These are phyloP conservation scores for Athrips mouffetella DNA, from an alignment of 2,888 invertebrate genomes.

Conservation along the genomic window DNA sequence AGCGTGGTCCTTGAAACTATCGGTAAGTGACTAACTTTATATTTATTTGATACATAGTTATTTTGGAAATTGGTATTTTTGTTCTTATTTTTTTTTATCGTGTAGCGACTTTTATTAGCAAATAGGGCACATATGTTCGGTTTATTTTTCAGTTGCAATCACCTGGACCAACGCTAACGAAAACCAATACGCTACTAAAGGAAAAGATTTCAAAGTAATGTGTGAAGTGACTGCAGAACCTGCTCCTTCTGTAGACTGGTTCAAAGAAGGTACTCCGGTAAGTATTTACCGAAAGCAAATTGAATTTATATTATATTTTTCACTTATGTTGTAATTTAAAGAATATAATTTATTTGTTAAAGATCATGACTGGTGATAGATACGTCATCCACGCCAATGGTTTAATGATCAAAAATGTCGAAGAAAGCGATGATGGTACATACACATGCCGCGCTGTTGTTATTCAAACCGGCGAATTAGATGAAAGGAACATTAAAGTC, in stretches of 20 bases:
- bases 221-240: conserved; percentile 93
- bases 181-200: conserved; percentile 88
- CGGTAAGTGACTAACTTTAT: conserved; percentile 38
- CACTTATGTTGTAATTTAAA: background rate
- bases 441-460: conserved; percentile 94
- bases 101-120: too few relatives aligned
- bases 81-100: too few relatives aligned
- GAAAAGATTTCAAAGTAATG: conserved; percentile 85
- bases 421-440: conserved; percentile 89
- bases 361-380: conserved; percentile 83
- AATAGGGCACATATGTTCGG: too few relatives aligned
- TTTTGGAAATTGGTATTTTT: too few relatives aligned
- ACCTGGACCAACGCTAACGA: conserved; percentile 91
- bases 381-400: conserved; percentile 87
- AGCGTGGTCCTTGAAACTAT: conserved; percentile 85
- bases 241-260: conserved; percentile 91
- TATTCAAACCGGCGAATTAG: conserved; percentile 86
- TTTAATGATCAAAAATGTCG: conserved; percentile 85
- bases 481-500: conserved; percentile 87
- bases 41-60: too few relatives aligned
- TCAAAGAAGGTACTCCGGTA: conserved; percentile 85
- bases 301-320: background rate
- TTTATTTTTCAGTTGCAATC: conserved; percentile 83
- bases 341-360: conserved; percentile 17
- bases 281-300: conserved; percentile 31